A percentile compares a stretch with the other conserved stretches of the same genome.
phyloP scores from a whole-genome alignment of 2,797 vertebrate genomes.

The Typhlichthys eigenmanni region DNA sequence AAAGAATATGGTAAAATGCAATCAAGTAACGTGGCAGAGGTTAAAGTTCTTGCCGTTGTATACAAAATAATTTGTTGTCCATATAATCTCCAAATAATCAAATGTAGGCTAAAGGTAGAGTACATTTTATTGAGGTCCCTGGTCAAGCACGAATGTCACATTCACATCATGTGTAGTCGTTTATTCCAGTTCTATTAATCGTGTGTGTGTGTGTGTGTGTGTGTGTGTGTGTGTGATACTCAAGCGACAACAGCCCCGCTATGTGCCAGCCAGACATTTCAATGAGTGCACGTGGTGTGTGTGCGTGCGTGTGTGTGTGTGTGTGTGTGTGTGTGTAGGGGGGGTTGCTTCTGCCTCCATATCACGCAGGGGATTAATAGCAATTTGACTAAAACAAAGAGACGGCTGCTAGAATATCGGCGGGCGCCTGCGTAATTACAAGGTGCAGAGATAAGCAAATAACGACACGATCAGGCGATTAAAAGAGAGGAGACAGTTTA shows the following conservation, averaged over 20 bases:
- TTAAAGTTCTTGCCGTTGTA: too few relatives aligned
- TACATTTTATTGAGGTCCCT: too few relatives aligned
- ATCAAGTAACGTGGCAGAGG: too few relatives aligned
- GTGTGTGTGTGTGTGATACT: constrained; percentile 42
- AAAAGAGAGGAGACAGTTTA: constrained; percentile 7
- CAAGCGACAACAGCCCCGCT: constrained; percentile 24
- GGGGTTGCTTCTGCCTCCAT: constrained; percentile 10
- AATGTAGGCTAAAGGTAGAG: too few relatives aligned
- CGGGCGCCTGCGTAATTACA: constrained; percentile 69
- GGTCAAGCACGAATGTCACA: constrained; percentile 16
- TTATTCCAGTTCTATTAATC: constrained; percentile 52
- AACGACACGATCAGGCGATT: constrained; percentile 61
- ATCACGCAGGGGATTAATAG: constrained; percentile 61
- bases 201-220: constrained; percentile 39
- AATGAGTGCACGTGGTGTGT: constrained; percentile 24
- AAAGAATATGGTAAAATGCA: too few relatives aligned
- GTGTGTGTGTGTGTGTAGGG: neutral
- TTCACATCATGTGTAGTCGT: constrained; percentile 16
- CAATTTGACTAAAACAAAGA: constrained; percentile 74
- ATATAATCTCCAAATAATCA: too few relatives aligned
- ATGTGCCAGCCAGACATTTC: constrained; percentile 30
- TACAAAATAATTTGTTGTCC: too few relatives aligned
- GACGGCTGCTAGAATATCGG: constrained; percentile 55
- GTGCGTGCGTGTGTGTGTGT: neutral
- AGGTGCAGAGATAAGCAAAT: constrained; percentile 68